Base-by-base conservation (phyloP, 2,888 invertebrate genomes). In the Hesperia comma region DNA sequence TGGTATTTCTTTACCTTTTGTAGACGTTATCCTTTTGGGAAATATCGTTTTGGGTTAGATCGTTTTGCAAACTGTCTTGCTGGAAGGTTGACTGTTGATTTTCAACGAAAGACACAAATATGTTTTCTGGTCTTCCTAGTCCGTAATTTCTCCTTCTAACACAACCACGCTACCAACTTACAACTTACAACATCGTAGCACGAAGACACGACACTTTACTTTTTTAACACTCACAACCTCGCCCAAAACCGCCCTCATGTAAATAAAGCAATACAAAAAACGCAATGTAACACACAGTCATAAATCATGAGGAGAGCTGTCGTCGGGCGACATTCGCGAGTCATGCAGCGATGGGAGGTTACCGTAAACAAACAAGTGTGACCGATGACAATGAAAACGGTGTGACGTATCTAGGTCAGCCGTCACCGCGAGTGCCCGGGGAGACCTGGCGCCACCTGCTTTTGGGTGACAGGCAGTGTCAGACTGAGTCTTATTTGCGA, bases 301-400 rank as follows among this genome's bases (percentile, higher is more conserved):
- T 63, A 55, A 63, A 63, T 63, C 62, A 63, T 43, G 43, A 55
- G 17, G 17, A 43, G 54, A 40, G 40, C 32, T 32, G 62, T 62
- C 62, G 17, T 32, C 41, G 10, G 15, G 21, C 43, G 43, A 41
- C 62, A 33, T 55, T 46, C 33, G 3, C 63, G 55, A 63, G 55
- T 63, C 55, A 55, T 63, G 63, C 55, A 63, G 63, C 43, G 55
- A 43, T 33, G 55, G 12, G 55, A 19, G 55, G 17, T 2, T 17
- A 14, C 32, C 51, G 63, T 46, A 46, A 51, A 55, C 55, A 56
- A 63, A 46, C 54, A 62, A 54, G 54, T 26, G 54, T 41, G 33
- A 55, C 46, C 32, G 55, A 63, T 63, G 43, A 46, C 46, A 63
- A 63, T 63, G 55, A 63, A 33, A 33, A 4, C 8, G 54, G 19